These are phyloP conservation scores for Peromyscus eremicus DNA, from an alignment of 2,797 vertebrate species.

Conservation along the genomic window DNA sequence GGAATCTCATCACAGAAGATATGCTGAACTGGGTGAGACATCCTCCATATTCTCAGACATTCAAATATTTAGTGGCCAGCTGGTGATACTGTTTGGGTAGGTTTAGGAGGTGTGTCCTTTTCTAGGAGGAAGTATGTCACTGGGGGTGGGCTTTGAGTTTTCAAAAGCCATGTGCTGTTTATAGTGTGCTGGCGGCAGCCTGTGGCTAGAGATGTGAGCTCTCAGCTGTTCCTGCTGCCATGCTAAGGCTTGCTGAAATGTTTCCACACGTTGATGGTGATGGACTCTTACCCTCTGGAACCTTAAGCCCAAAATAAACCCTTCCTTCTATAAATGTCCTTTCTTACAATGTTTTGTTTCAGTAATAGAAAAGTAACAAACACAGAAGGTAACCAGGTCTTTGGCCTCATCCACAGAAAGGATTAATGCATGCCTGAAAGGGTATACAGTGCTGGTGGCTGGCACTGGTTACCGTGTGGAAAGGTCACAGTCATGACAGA, in stretches of 20 bases:
- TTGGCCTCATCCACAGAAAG: neutral
- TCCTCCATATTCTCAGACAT: neutral
- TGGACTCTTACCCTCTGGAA: neutral
- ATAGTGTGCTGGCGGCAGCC: neutral
- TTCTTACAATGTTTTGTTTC: neutral
- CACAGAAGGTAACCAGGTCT: neutral
- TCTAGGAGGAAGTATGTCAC: neutral
- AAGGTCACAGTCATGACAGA: too few species aligned
- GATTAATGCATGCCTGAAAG: neutral
- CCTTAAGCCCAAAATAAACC: neutral
- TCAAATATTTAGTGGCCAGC: neutral
- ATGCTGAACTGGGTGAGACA: neutral
- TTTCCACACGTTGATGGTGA: neutral
- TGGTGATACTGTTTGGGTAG: neutral
- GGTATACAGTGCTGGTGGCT: too few species aligned
- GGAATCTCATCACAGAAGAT: neutral
- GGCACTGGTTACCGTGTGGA: too few species aligned
- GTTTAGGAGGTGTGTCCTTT: neutral
- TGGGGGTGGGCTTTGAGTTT: neutral
- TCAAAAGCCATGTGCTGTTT: neutral
- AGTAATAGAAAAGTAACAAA: neutral
- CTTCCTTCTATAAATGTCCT: neutral
- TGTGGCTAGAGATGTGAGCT: neutral
- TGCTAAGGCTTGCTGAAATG: neutral
- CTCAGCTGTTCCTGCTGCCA: neutral